These are phyloP conservation scores for Drosophila nigromelanica DNA, from an alignment of 1,140 invertebrate genomes.

Conservation along the genomic window DNA sequence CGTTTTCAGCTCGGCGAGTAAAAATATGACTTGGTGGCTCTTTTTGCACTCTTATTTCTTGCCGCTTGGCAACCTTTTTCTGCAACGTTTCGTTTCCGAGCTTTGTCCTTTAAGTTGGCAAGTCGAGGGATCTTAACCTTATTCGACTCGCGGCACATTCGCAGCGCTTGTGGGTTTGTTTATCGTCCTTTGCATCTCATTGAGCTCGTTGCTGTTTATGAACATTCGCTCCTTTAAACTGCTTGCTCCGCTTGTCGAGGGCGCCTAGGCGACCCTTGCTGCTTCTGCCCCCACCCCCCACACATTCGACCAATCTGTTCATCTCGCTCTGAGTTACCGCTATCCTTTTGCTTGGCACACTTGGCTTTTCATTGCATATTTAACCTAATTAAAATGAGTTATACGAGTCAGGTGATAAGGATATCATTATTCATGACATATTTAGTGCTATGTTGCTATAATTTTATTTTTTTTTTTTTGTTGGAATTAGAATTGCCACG, in stretches of 20 bases:
- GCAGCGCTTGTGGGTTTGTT: conserved; percentile 66
- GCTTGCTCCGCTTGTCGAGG: conserved; percentile 27
- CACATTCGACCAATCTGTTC: conserved; percentile 17
- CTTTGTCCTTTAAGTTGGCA: conserved; percentile 31
- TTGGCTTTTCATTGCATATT: conserved; percentile 72
- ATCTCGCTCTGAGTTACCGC: conserved; percentile 1
- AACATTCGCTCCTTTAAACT: conserved; percentile 32
- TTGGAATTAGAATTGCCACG: neutral
- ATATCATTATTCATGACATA: conserved; percentile 59
- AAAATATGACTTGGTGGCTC: conserved; percentile 73
- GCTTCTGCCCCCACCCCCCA: conserved; percentile 7
- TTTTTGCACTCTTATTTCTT: conserved; percentile 42
- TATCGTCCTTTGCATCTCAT: conserved; percentile 81
- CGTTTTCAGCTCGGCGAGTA: conserved; percentile 59
- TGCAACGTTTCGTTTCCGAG: conserved; percentile 40
- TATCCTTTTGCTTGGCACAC: conserved; percentile 39
- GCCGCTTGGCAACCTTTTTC: conserved; percentile 35
- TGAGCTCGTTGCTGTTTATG: conserved; percentile 60
- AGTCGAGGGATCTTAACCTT: conserved; percentile 66
- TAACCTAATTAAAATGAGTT: conserved; percentile 80
- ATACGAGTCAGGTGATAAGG: conserved; percentile 53
- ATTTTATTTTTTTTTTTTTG: neutral
- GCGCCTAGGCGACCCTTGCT: conserved; percentile 11
- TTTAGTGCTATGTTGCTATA: conserved; percentile 33
- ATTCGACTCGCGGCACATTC: conserved; percentile 58